Base-by-base conservation (phyloP, 2,888 invertebrate species). In the Epinotia ramella region DNA sequence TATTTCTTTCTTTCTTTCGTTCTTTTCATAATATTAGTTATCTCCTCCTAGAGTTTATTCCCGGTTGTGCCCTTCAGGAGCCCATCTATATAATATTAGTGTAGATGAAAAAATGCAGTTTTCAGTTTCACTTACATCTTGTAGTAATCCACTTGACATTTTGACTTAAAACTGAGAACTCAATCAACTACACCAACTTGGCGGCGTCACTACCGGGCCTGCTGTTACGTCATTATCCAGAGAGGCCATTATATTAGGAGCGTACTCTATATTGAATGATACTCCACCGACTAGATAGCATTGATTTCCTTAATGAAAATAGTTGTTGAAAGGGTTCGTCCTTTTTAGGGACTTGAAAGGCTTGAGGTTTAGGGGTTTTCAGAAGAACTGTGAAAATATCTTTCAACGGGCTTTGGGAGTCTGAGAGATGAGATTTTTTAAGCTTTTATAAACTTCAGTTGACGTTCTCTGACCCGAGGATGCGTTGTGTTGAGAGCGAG, bases 181-280 rank as follows among this genome's bases (percentile, higher is more conserved):
- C 24, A 16, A n/a, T 16, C 40, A 4, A n/a, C 3, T 40, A 12
- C 24, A 1, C 16, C 12, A 9, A 70, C 74, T 75, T 66, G 75
- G 75, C 70, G 20, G 33, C 44, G 7, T 65, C 70, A 44, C 70
- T 71, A 20, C 70, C 64, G 20, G n/a, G 62, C 49, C 12, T 28
- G n/a, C 53, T 49, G 28, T 65, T 75, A 66, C 75, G 65, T 71
- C 70, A 66, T 75, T 75, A 75, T 71, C 70, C 28, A 53, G 65
- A 64, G 65, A 70, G 77, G 65, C 79, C 74, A 78, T 83, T 84
- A 85, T 82, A 82, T 84, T 81, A 84, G 78, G 67, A 57, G 59
- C 49, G 62, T 78, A 80, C 79, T 79, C 81, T 81, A 82, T 84
- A 82, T 84, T 80, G 82, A 82, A 80, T 81, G 82, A 81, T 80